These are phyloP conservation scores for Pao palembangensis DNA, from an alignment of 2,113 vertebrate genomes.

Conservation along the genomic window DNA sequence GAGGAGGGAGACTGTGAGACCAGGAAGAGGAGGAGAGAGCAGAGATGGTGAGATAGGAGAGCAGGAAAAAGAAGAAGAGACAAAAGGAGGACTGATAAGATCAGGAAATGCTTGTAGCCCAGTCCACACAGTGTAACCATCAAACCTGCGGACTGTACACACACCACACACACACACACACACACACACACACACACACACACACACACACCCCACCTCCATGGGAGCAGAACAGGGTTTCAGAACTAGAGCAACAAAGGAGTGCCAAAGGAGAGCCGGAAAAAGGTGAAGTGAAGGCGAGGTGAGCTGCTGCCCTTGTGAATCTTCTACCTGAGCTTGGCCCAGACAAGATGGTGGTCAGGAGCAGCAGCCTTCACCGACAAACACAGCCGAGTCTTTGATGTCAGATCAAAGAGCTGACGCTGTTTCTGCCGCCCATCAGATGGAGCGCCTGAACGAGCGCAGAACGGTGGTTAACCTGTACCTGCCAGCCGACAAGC, in stretches of 20 bases:
- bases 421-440: constrained; percentile 15
- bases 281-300: neutral
- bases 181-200: constrained; percentile 4
- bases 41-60: constrained; percentile 18
- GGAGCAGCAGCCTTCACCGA: no score
- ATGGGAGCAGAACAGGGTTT: constrained; percentile 27
- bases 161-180: constrained; percentile 8
- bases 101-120: constrained; percentile 69
- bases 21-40: constrained; percentile 8
- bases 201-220: neutral
- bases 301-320: no score
- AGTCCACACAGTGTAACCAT: constrained; percentile 42
- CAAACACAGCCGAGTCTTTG: no score
- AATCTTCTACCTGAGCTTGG: no score
- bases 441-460: constrained; percentile 65
- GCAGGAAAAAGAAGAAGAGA: constrained; percentile 33
- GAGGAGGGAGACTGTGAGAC: neutral
- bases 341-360: no score
- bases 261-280: no score
- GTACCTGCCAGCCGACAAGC: constrained; percentile 82
- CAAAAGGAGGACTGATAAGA: constrained; percentile 49
- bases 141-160: constrained; percentile 30
- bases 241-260: constrained; percentile 29
- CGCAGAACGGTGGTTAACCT: constrained; percentile 63
- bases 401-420: neutral